Base-by-base conservation (phyloP, 2,888 invertebrate species). In the Panzeria rudis region DNA sequence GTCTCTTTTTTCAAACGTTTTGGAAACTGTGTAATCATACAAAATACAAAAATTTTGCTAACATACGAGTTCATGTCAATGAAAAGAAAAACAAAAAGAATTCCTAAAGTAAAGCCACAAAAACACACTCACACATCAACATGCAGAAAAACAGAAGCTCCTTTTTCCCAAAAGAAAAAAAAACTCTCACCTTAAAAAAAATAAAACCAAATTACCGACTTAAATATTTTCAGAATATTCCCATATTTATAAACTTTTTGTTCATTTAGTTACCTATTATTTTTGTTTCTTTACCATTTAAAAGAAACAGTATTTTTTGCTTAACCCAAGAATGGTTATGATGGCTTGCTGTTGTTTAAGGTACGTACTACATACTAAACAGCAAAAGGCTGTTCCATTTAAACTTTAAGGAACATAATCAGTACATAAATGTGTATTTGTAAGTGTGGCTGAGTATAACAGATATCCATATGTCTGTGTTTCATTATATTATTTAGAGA, bases 401-500 rank as follows among this genome's bases (percentile, higher is more conserved):
- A 23, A 72, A 25, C 35, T 64, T 71, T 2, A 38, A 29, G 25
- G 20, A 44, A 62, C 15, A n/a, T n/a, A n/a, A n/a, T n/a, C n/a
- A n/a, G n/a, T 11, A 3, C n/a, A 23, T 50, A 29, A 20, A 38
- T 54, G 41, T 25, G 41, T 25, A 4, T 23, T 20, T 54, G 41
- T 25, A 9, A 15, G 32, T 38, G 25, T 41, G 0, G n/a, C n/a
- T 38, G 32, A 32, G 17, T 15, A 17, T 52, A 35, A 13, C 35
- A 50, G 20, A 38, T 20, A 35, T 38, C 50, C 77, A 20, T 71
- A 32, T 52, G 62, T 35, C 64, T 66, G 72, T 20, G 56, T 71
- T 79, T 79, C 56, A 72, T 72, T 66, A 72, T 20, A 56, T 56
- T 64, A 69, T 50, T 77, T 47, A 32, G 29, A 56, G 47, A 35